A percentile compares a stretch with the other conserved stretches of the same genome.
These are phyloP conservation scores for Cyprinodon diabolis DNA, from an alignment of 2,797 vertebrate species.

Conservation along the genomic window DNA sequence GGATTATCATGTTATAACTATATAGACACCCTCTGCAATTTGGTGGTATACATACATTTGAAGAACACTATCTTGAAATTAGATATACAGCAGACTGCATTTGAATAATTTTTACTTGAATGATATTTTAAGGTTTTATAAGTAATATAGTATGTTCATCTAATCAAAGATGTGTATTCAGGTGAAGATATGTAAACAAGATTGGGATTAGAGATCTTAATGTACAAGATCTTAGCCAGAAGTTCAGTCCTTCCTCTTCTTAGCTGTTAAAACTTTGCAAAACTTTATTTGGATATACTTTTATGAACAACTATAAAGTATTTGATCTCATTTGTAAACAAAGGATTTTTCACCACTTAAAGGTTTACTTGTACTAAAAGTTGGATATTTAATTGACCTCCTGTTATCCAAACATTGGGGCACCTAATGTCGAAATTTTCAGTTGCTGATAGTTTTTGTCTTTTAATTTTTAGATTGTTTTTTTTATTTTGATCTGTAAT, in stretches of 20 bases:
- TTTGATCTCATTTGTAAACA: not conserved
- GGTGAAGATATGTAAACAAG: constrained; percentile 3
- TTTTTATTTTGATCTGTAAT: not conserved
- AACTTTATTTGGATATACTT: constrained; percentile 2
- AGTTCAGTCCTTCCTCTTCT: constrained; percentile 29
- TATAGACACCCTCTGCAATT: too few species aligned
- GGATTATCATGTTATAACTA: too few species aligned
- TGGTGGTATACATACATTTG: too few species aligned
- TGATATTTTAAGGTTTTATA: too few species aligned
- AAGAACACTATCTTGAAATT: too few species aligned
- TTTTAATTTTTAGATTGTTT: not conserved
- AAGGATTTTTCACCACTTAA: too few species aligned
- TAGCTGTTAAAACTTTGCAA: constrained; percentile 14
- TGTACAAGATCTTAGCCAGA: constrained; percentile 23
- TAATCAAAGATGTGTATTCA: too few species aligned
- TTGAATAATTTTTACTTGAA: not conserved
- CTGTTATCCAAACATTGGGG: not conserved
- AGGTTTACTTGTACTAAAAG: too few species aligned
- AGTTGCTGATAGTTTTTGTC: not conserved
- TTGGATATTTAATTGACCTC: not conserved
- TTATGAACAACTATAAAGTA: not conserved
- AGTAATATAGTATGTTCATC: too few species aligned
- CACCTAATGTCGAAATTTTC: too few species aligned
- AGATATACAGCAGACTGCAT: too few species aligned
- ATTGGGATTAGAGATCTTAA: constrained; percentile 41